Evolutionary conservation across 2,113 vertebrate species (phyloP).

Genomic region (Arizona elegans): DNA sequence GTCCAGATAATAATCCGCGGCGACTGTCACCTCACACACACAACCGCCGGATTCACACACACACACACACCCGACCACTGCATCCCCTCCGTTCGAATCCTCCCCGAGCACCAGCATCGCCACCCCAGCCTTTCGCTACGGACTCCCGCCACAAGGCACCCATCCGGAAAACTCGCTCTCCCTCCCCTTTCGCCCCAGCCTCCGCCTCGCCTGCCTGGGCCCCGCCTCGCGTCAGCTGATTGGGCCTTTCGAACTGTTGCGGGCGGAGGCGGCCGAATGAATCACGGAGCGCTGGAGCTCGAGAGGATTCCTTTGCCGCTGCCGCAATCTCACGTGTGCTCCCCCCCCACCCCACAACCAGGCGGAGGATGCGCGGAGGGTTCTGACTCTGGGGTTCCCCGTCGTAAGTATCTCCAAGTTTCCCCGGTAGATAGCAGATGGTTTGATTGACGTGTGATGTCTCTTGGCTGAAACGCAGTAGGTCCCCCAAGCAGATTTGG

Average conservation of each 20-base stretch:
- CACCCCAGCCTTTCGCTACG: too few species aligned
- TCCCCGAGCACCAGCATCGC: neutral
- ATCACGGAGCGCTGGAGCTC: neutral
- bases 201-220: neutral
- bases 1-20: neutral
- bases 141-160: neutral
- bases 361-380: neutral
- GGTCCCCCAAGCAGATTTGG: neutral
- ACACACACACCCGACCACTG: neutral
- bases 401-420: constrained; percentile 22
- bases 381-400: neutral
- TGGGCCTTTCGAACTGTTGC: constrained; percentile 72
- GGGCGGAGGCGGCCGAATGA: constrained; percentile 21
- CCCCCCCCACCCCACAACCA: too few species aligned
- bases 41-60: neutral
- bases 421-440: neutral
- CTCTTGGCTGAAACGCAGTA: neutral
- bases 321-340: neutral
- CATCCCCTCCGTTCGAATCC: neutral
- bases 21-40: neutral
- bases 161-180: neutral
- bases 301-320: neutral
- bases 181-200: neutral
- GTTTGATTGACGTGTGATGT: neutral
- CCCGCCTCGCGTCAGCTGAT: constrained; percentile 42